A percentile compares a stretch with the other conserved stretches of the same genome.
Evolutionary conservation across 2,113 vertebrate genomes (phyloP).

Genomic region (Murina feae): DNA sequence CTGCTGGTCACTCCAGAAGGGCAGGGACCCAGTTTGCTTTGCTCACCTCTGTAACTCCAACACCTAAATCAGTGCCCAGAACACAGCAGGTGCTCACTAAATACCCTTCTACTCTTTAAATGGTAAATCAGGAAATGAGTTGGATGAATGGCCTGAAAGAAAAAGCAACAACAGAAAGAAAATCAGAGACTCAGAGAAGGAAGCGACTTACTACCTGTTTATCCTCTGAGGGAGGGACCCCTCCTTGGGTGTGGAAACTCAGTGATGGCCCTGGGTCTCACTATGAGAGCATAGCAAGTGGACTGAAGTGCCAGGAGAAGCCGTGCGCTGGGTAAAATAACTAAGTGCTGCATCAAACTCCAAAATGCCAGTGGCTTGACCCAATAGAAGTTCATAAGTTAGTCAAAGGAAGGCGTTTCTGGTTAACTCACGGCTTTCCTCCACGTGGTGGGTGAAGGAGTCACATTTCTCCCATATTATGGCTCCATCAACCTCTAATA

Average conservation of each 20-base stretch:
- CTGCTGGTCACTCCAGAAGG: not conserved
- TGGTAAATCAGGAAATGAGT: not conserved
- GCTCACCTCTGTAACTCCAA: not conserved
- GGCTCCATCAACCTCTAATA: not conserved
- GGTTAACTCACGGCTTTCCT: not conserved
- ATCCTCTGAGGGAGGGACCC: not conserved
- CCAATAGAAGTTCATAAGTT: not conserved
- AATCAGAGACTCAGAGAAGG: not conserved
- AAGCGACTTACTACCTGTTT: not conserved
- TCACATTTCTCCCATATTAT: not conserved
- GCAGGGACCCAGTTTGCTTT: not conserved
- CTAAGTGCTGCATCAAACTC: not conserved
- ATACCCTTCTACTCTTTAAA: not conserved
- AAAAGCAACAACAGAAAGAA: not conserved
- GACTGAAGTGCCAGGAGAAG: not conserved
- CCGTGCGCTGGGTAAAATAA: not conserved
- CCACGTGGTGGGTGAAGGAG: not conserved
- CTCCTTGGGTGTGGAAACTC: not conserved
- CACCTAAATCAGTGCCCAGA: not conserved
- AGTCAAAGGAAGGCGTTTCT: not conserved
- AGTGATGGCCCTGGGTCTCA: not conserved
- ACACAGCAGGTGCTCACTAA: not conserved
- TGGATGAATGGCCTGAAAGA: not conserved
- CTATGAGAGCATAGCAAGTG: not conserved
- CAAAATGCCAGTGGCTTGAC: not conserved